Conservation (phyloP, 2,888 invertebrate species). For the Nomada goodeniana region DNA sequence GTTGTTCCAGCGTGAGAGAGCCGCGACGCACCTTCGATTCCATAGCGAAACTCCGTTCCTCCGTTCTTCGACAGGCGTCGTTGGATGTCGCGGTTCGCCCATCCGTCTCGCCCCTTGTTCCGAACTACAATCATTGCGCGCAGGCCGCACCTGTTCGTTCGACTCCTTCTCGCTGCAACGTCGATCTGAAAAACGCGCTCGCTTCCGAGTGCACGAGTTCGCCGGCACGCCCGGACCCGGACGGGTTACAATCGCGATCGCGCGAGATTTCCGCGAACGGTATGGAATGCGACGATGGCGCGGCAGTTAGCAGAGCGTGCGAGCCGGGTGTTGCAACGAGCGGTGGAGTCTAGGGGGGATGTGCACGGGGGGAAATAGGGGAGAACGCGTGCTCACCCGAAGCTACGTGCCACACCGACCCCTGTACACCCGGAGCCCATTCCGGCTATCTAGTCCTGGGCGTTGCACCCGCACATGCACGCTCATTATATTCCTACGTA, state of each 20-base stretch:
- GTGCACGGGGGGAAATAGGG: slow-evolving; percentile 23
- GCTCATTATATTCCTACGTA: slow-evolving; percentile 73
- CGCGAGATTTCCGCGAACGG: slow-evolving; percentile 62
- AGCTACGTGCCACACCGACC: slow-evolving; percentile 67
- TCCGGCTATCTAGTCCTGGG: slow-evolving; percentile 67
- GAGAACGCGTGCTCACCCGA: slow-evolving; percentile 61
- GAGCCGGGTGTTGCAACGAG: slow-evolving; percentile 36
- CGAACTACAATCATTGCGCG: too few relatives aligned
- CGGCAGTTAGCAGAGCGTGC: slow-evolving; percentile 58
- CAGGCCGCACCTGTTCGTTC: too few relatives aligned
- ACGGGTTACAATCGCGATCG: slow-evolving; percentile 27
- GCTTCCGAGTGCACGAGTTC: slow-evolving; percentile 1
- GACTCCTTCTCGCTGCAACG: background rate
- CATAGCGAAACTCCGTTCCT: slow-evolving; percentile 39
- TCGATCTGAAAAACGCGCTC: slow-evolving; percentile 47
- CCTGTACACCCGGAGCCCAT: slow-evolving; percentile 61
- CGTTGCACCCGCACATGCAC: slow-evolving; percentile 58
- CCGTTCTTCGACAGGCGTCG: slow-evolving; percentile 8
- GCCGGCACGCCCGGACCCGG: background rate
- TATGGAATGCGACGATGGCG: slow-evolving; percentile 67
- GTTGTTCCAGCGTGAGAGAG: slow-evolving; percentile 15
- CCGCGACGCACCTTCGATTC: slow-evolving; percentile 21
- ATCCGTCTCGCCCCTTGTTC: too few relatives aligned
- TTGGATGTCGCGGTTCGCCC: background rate
- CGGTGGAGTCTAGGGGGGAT: background rate